Evolutionary conservation across 2,797 vertebrate species (phyloP), one percentile per base, ranked within the genome.

Genomic region (Spondyliosoma cantharus): DNA sequence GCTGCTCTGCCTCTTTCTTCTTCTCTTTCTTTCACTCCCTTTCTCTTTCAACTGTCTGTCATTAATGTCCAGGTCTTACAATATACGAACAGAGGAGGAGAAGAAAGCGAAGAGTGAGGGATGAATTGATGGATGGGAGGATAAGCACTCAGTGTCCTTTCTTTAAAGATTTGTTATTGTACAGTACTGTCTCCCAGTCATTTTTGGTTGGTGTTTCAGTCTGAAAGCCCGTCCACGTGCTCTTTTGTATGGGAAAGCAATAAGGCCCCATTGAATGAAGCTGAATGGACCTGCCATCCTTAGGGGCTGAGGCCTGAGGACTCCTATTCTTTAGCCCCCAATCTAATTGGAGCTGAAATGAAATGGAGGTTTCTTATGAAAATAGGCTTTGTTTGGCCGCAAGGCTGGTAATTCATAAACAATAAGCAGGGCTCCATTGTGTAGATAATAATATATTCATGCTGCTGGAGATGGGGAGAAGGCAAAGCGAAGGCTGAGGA

Each of bases 291-390:
- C 94, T 94, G 93, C 92, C 96, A 97, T 97, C 97, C 97, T 98
- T 95, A 95, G 97, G 96, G 94, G 96, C 96, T 96, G 96, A 96
- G 94, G 95, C 96, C 96, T 94, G 95, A 94, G 96, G 95, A 95
- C 96, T 96, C 95, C 96, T 96, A 97, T 97, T 97, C 96, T 98
- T 97, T 95, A 96, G 96, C 97, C 96, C 96, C 96, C 97, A 97
- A 98, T 97, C 97, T 97, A 97, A 97, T 97, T 97, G 96, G 97
- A 97, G 96, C 96, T 97, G 97, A 97, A 97, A 97, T 97, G 96
- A 97, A 97, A 98, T 97, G 96, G 96, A 94, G 92, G 97, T 98
- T 98, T 97, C 97, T 97, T 97, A 97, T 97, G 97, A 98, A 98
- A 98, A 97, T 97, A 97, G 96, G 96, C 96, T 97, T 98, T 98